Evolutionary conservation across 2,113 vertebrate genomes (phyloP), one percentile per base, ranked within the genome.

Genomic region (Sclerurus mexicanus): DNA sequence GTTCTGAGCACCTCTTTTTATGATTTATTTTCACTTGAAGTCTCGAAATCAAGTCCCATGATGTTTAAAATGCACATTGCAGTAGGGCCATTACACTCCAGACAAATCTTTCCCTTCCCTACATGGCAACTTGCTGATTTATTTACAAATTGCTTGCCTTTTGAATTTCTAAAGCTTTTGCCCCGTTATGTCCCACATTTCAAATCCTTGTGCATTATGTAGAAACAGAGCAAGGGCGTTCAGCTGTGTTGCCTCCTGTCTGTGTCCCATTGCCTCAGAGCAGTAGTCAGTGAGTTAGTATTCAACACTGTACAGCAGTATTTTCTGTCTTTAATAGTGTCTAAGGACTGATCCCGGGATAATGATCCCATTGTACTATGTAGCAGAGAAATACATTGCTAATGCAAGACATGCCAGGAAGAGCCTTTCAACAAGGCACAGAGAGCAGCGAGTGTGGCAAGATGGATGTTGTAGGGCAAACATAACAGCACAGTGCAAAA

Each of bases 91-190:
- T 89, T 93, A 66, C n/a, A 58, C 58, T 58, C 74, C 71, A 96
- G 75, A 89, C 25, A 84, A 67, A 82, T 73, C 78, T 76, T 88
- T 90, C 33, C 40, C 71, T 87, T 87, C 49, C 30, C 35, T 28
- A 5, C 1, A 2, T 46, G 50, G 37, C 46, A 69, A 49, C 56
- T 89, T 64, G 42, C 62, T 89, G 77, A 87, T 95, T 89, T 89
- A 85, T 94, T 93, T 82, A 82, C 89, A 89, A 58, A 89, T 62
- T 76, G 33, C 55, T 93, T 73, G 33, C 67, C 74, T 88, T 69
- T 53, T 62, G 37, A 91, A 87, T 95, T 91, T 80, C 66, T 82
- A 39, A 58, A 76, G n/a, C n/a, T 82, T 82, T 94, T 80, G 21
- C 23, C 56, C 46, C 4, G 1, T 49, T 58, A 16, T 8, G 8